These are phyloP conservation scores for Oeneis ivallda DNA, from an alignment of 2,888 invertebrate species.

Conservation along the genomic window DNA sequence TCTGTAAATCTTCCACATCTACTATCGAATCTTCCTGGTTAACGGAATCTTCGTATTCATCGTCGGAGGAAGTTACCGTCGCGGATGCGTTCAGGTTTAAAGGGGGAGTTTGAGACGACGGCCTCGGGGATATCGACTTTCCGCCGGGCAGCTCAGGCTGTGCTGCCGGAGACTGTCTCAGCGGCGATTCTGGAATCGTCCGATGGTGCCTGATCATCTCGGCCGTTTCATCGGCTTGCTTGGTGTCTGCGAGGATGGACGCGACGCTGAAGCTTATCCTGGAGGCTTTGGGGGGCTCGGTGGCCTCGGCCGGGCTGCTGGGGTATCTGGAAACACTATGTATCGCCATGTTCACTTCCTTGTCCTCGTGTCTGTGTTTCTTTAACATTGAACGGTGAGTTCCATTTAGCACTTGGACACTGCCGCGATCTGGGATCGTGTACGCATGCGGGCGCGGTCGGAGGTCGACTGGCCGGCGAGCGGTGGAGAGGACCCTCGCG, in stretches of 20 bases:
- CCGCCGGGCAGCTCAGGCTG: conserved; percentile 75
- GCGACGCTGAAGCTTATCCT: conserved; percentile 93
- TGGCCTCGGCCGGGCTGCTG: conserved; percentile 84
- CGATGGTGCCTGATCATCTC: conserved; percentile 78
- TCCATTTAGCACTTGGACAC: conserved; percentile 76
- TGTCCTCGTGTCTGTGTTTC: conserved; percentile 79
- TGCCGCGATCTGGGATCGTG: conserved; percentile 70
- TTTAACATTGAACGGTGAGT: conserved; percentile 83
- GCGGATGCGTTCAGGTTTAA: conserved; percentile 76
- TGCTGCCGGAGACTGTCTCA: conserved; percentile 72
- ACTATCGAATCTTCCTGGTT: conserved; percentile 86
- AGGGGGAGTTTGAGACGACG: conserved; percentile 72
- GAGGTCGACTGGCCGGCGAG: conserved; percentile 70
- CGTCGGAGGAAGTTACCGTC: conserved; percentile 79
- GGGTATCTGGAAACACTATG: conserved; percentile 85
- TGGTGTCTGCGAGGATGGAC: conserved; percentile 91
- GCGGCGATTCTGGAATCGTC: conserved; percentile 75
- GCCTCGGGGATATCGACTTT: conserved; percentile 65
- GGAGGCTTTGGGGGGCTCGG: conserved; percentile 83
- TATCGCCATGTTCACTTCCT: conserved; percentile 86
- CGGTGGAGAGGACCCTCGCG: conserved; percentile 54
- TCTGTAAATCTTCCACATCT: conserved; percentile 89
- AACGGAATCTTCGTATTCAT: conserved; percentile 86
- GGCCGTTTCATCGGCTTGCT: conserved; percentile 76
- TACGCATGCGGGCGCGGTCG: conserved; percentile 79